Evolutionary conservation across 2,113 vertebrate genomes (phyloP), one percentile per base, ranked within the genome.

Genomic region (Phodopus roborovskii): DNA sequence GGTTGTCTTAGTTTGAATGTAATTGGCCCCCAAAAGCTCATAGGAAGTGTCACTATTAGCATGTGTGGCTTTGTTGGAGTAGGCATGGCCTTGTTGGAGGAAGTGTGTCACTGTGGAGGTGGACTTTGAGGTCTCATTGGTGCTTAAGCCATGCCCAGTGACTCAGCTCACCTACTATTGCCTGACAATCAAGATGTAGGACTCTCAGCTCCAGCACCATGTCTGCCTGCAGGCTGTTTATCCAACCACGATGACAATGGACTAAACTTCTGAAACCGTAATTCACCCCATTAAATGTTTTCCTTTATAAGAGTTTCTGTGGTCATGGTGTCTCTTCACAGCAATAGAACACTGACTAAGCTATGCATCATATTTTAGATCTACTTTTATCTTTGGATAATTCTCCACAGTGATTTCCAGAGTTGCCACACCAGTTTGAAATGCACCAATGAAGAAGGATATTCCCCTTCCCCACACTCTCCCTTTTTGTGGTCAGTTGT

Each of bases 71-170:
- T 71, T n/a, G 16, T n/a, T 71, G 6, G 3, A 71, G 19, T 71
- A n/a, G 17, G 68, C n/a, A n/a, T 8, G 68, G 16, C 36, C 36
- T n/a, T 10, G 0, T n/a, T 10, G 0, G 16, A 71, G 7, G 7
- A 71, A 71, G n/a, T n/a, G 15, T 68, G 68, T 17, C 68, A 70
- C 16, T n/a, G 16, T n/a, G 17, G 33, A 70, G 16, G 17, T 70
- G 33, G 68, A 33, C 28, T 71, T 71, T 71, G 68, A 20, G 3
- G 36, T 71, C 16, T 17, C 36, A n/a, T 20, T 71, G 8, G n/a
- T 71, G 36, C 36, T 71, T 71, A n/a, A 71, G 17, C 17, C 68
- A 20, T n/a, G 17, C 17, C 36, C 17, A 70, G 7, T 9, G 68
- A n/a, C 68, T n/a, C 68, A 71, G 68, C 9, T 71, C 17, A n/a